phyloP scores from a whole-genome alignment of 2,888 invertebrate species.

The Chaitophorus viminalis region DNA sequence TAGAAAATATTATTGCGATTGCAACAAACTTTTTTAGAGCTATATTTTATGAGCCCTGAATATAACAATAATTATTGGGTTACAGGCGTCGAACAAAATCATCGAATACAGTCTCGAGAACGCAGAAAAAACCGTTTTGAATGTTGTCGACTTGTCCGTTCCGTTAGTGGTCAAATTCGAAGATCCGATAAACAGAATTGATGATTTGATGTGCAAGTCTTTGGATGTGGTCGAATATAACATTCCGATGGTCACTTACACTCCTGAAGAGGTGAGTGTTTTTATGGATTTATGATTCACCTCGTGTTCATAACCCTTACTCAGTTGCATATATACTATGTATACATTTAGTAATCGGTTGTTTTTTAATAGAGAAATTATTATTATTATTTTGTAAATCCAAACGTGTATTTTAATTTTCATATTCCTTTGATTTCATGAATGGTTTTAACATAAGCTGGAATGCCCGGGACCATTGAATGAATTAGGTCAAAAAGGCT shows the following conservation, averaged over 20 bases:
- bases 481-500: too few species aligned
- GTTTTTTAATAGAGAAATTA: neutral
- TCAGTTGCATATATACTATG: too few species aligned
- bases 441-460: too few species aligned
- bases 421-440: too few species aligned
- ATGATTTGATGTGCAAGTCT: constrained; percentile 82
- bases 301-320: too few species aligned
- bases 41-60: too few species aligned
- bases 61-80: neutral
- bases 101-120: constrained; percentile 81
- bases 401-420: too few species aligned
- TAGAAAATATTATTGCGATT: too few species aligned
- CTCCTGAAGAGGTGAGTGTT: constrained; percentile 81
- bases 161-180: constrained; percentile 80
- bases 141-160: constrained; percentile 78
- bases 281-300: neutral
- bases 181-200: constrained; percentile 78
- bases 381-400: too few species aligned
- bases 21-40: too few species aligned
- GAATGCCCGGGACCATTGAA: too few species aligned
- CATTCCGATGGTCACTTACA: constrained; percentile 83
- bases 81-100: constrained; percentile 76
- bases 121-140: constrained; percentile 79
- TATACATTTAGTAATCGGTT: neutral
- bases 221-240: constrained; percentile 86